A percentile compares a stretch with the other conserved stretches of the same genome.
phyloP scores from a whole-genome alignment of 2,888 invertebrate species.

The Abrostola tripartita region DNA sequence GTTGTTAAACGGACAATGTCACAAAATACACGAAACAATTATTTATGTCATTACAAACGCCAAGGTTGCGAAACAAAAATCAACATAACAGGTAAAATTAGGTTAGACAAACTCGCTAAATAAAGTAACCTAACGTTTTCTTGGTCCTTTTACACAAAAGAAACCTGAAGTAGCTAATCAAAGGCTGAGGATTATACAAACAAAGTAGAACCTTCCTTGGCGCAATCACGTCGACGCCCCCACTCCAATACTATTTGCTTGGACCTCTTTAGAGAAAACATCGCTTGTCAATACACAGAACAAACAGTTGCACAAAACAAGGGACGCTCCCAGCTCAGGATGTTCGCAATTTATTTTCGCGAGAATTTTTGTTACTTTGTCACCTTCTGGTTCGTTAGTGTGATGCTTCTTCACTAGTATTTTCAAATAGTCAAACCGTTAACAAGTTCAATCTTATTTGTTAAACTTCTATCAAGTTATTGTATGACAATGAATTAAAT shows the following conservation, averaged over 20 bases:
- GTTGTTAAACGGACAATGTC: no score
- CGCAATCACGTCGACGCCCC: slow-evolving; percentile 77
- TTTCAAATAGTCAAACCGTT: slow-evolving; percentile 19
- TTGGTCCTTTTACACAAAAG: slow-evolving; percentile 50
- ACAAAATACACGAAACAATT: no score
- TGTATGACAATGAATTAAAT: not conserved
- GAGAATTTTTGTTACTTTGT: slow-evolving; percentile 51
- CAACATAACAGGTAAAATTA: slow-evolving; percentile 1
- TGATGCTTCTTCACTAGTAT: slow-evolving; percentile 21
- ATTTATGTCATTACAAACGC: not conserved
- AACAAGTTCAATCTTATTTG: not conserved
- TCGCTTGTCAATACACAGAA: slow-evolving; percentile 82
- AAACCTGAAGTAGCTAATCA: slow-evolving; percentile 74
- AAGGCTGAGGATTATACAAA: slow-evolving; percentile 77
- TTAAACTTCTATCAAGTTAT: not conserved
- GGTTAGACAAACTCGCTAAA: slow-evolving; percentile 39
- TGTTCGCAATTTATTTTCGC: slow-evolving; percentile 66
- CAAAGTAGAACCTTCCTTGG: slow-evolving; percentile 72
- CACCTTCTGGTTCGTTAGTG: slow-evolving; percentile 64
- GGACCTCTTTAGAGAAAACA: slow-evolving; percentile 78
- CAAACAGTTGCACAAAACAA: slow-evolving; percentile 76
- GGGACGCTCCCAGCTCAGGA: slow-evolving; percentile 60
- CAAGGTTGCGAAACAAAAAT: not conserved
- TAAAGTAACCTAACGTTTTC: slow-evolving; percentile 43
- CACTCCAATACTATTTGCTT: slow-evolving; percentile 72